Conservation (phyloP, 1,140 invertebrate species). For the Lordiphosa stackelbergi region DNA sequence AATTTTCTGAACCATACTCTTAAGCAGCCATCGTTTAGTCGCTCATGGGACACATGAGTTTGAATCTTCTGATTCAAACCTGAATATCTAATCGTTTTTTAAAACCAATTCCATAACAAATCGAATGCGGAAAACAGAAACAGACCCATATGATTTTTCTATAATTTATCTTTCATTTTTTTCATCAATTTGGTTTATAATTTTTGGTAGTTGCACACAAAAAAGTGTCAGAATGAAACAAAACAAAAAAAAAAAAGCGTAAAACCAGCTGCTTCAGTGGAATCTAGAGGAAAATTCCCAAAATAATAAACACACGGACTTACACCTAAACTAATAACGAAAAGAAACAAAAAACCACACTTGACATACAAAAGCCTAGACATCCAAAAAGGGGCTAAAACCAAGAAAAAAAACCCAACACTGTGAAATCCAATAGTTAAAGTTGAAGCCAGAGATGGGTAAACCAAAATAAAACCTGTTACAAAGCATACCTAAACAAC, state of each 20-base stretch:
- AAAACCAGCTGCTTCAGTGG: constrained; percentile 52
- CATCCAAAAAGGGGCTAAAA: constrained; percentile 43
- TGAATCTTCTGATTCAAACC: too few species aligned
- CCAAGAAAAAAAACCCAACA: constrained; percentile 9
- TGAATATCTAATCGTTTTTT: too few species aligned
- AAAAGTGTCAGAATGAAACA: constrained; percentile 16
- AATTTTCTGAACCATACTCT: too few species aligned
- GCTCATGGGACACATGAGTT: too few species aligned
- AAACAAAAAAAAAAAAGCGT: constrained; percentile 17
- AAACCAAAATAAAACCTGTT: constrained; percentile 44
- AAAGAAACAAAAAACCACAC: constrained; percentile 15
- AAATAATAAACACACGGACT: constrained; percentile 1
- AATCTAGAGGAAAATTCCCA: constrained; percentile 9
- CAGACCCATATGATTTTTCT: constrained; percentile 9
- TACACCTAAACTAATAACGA: constrained; percentile 10
- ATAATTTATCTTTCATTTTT: constrained; percentile 17
- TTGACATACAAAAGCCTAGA: constrained; percentile 43
- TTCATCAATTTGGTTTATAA: constrained; percentile 2
- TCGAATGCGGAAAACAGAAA: not conserved
- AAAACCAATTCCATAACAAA: constrained; percentile 26
- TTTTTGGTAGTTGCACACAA: constrained; percentile 44
- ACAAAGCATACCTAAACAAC: constrained; percentile 70
- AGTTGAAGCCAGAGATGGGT: constrained; percentile 22
- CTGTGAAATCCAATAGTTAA: too few species aligned
- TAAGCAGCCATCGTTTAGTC: too few species aligned